Conservation (phyloP, 1,140 invertebrate species). For the Paraescarpia echinospica region DNA sequence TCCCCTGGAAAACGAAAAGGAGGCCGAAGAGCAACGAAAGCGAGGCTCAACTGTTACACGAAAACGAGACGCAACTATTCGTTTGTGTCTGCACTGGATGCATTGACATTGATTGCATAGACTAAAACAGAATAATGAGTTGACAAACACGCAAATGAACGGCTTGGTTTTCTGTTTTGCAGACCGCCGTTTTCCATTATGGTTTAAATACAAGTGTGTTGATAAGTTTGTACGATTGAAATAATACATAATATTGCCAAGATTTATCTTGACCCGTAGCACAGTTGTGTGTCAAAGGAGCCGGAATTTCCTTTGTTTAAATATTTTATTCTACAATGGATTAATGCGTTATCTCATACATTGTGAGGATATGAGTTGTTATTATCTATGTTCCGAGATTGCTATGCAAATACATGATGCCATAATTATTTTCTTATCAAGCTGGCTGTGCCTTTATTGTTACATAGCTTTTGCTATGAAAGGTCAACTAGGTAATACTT, state of each 20-base stretch:
- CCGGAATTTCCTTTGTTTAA: neutral
- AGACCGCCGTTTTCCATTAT: neutral
- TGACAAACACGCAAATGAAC: neutral
- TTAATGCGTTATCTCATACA: neutral
- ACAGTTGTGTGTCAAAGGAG: neutral
- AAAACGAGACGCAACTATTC: neutral
- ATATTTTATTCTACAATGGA: neutral
- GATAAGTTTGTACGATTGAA: neutral
- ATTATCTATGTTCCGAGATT: neutral
- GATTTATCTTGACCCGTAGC: neutral
- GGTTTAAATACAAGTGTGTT: neutral
- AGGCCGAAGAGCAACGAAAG: neutral
- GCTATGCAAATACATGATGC: neutral
- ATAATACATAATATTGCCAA: neutral
- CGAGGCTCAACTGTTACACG: neutral
- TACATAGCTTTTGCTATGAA: neutral
- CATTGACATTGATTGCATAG: neutral
- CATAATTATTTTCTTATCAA: neutral
- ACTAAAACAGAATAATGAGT: neutral
- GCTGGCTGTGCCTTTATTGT: neutral
- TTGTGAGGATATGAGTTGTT: neutral
- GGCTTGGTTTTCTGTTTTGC: neutral
- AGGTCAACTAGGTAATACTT: neutral
- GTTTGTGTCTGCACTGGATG: neutral
- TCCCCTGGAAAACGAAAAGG: neutral